Base-by-base conservation (phyloP, 2,888 invertebrate species). In the Altica lythri region DNA sequence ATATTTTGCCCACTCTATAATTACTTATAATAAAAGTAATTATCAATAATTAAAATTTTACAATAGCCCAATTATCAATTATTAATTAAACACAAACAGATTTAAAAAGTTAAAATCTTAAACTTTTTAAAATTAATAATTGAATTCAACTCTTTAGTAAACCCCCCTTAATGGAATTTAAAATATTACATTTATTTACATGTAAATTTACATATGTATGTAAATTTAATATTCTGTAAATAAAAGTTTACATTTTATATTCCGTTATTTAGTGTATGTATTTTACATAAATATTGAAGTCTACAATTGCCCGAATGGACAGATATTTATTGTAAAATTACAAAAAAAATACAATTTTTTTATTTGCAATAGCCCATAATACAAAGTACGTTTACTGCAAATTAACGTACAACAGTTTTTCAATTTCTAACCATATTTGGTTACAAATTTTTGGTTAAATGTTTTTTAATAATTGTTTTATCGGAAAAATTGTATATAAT, bases 311-410 rank as follows among this genome's bases (percentile, higher is more conserved):
- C 77, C 77, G 76, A 77, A 75, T 72, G 71, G 77, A 76, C 76
- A 67, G 72, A 75, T 76, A 77, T 76, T 76, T 76, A 76, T 76
- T 73, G 77, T 77, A 76, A 76, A 77, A 75, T 76, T 75, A 75
- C 76, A 54, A 67, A 66, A 68, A 72, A 64, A 57, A 68, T 74
- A n/a, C n/a, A n/a, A n/a, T n/a, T n/a, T 67, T 73, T 76, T 75
- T 68, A 64, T 75, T 77, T 77, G 75, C 77, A 77, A 77, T 77
- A 77, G 77, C 75, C 74, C 75, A 76, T 67, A 69, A 65, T 62
- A 69, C 68, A 70, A n/a, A 64, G 68, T 66, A 63, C 65, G 63
- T n/a, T n/a, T n/a, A n/a, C n/a, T n/a, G n/a, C n/a, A n/a, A n/a
- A 54, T 54, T 53, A 58, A 53, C 62, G 65, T 65, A 65, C 68